Conservation (phyloP, 2,888 invertebrate genomes). For the Caenorhabditis sp. region DNA sequence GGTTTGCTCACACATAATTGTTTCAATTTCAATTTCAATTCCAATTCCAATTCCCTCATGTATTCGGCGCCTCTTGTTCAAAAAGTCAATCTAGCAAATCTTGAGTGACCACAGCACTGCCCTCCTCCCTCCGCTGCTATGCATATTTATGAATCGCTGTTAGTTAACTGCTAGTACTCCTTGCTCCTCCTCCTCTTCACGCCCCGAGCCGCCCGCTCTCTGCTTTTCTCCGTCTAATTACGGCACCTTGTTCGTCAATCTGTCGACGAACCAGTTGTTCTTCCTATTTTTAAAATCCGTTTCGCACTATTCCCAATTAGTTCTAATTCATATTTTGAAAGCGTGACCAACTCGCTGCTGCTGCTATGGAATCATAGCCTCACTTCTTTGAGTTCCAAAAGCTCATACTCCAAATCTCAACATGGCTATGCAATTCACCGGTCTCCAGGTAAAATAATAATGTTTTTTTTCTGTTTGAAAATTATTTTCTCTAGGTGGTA, state of each 20-base stretch:
- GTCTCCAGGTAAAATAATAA: constrained; percentile 52
- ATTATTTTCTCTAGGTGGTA: constrained; percentile 48
- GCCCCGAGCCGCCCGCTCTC: constrained; percentile 1
- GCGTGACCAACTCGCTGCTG: constrained; percentile 1
- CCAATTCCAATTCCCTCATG: constrained; percentile 43
- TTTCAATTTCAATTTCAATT: constrained; percentile 55
- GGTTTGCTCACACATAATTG: constrained; percentile 28
- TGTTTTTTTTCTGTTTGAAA: not conserved
- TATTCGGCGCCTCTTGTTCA: constrained; percentile 30
- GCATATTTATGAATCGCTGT: constrained; percentile 64
- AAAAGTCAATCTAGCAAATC: constrained; percentile 63
- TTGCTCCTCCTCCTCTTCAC: constrained; percentile 28
- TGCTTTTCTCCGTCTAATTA: constrained; percentile 41
- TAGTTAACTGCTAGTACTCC: constrained; percentile 61
- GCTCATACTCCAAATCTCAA: not conserved
- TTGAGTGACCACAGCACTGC: constrained; percentile 60
- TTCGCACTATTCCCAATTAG: constrained; percentile 33
- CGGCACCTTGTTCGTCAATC: constrained; percentile 45
- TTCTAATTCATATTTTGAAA: constrained; percentile 33
- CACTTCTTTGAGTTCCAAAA: not conserved
- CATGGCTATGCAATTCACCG: constrained; percentile 68
- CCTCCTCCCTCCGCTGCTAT: constrained; percentile 50
- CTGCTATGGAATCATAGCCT: constrained; percentile 21
- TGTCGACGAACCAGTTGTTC: constrained; percentile 2
- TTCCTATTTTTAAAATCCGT: not conserved